Evolutionary conservation across 2,888 invertebrate genomes (phyloP), one percentile per base, ranked within the genome.

Genomic region (Pachliopta kotzebuea): DNA sequence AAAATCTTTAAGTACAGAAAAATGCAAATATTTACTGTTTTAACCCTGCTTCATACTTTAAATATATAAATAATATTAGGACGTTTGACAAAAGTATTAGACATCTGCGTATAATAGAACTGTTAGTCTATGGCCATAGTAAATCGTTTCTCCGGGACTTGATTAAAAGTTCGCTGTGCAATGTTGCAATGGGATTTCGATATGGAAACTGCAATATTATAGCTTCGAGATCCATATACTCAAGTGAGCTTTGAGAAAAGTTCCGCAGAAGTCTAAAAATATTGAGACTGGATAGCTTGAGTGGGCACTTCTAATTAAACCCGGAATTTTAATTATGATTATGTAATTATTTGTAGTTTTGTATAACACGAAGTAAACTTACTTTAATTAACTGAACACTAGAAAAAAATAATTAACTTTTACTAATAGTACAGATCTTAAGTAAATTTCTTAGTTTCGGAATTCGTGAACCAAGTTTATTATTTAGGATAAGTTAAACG

Each of bases 111-210:
- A 45, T 45, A n/a, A n/a, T 45, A 45, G n/a, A 1, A 20, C 61
- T 55, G 6, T 29, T 67, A 79, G 73, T 87, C 87, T 84, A 68
- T 86, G 83, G 70, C 70, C 69, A 67, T 76, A 81, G 84, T 84
- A 86, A 88, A 89, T 87, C 86, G 88, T 85, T 88, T 85, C 87
- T 82, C 82, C 83, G 79, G 83, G 83, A 88, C 86, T 89, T 89
- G 90, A 90, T 88, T 89, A 89, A 89, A 90, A 89, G 86, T 90
- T 89, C 76, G 79, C 83, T 83, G 81, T 84, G 84, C 85, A 84
- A 80, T 84, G 83, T 85, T 87, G 87, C 87, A 88, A 84, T 87
- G 83, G 84, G 85, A 85, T 84, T 88, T 86, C 81, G 84, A 87
- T 87, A 86, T 85, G 80, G 78, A 83, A 85, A 85, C 81, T 84